phyloP scores from a whole-genome alignment of 2,888 invertebrate species.

The Emesis furor region DNA sequence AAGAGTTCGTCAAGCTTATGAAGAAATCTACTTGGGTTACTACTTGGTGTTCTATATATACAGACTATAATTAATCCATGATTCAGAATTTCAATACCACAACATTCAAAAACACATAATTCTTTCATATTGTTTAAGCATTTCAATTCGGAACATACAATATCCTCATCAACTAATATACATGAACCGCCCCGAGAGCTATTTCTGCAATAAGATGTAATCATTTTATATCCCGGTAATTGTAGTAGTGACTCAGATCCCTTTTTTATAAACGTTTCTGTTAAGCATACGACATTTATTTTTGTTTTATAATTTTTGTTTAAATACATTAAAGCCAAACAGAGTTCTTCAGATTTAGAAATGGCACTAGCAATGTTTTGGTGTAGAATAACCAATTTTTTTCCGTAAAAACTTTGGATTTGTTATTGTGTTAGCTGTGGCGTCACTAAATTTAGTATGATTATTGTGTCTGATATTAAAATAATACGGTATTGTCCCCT shows the following conservation, averaged over 20 bases:
- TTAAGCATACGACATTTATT: background rate
- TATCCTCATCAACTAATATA: background rate
- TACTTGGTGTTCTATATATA: conserved; percentile 34
- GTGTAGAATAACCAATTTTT: background rate
- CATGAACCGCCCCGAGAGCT: background rate
- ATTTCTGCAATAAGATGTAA: background rate
- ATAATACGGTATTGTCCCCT: background rate
- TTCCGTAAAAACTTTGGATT: background rate
- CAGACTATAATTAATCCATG: conserved; percentile 19
- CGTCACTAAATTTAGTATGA: background rate
- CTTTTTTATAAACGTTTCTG: background rate
- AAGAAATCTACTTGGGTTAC: conserved; percentile 41
- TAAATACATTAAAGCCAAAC: background rate
- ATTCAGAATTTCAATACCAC: conserved; percentile 16
- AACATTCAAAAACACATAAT: conserved; percentile 19
- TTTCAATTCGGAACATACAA: background rate
- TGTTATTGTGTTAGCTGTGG: background rate
- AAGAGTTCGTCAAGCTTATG: background rate
- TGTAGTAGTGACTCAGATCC: background rate
- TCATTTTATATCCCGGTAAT: background rate
- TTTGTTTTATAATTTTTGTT: background rate
- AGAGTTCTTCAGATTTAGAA: background rate
- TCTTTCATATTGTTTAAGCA: background rate
- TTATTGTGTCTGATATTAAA: background rate
- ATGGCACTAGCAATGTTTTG: background rate